Base-by-base conservation (phyloP, 1,140 invertebrate genomes). In the Rhyacophila brunnea region DNA sequence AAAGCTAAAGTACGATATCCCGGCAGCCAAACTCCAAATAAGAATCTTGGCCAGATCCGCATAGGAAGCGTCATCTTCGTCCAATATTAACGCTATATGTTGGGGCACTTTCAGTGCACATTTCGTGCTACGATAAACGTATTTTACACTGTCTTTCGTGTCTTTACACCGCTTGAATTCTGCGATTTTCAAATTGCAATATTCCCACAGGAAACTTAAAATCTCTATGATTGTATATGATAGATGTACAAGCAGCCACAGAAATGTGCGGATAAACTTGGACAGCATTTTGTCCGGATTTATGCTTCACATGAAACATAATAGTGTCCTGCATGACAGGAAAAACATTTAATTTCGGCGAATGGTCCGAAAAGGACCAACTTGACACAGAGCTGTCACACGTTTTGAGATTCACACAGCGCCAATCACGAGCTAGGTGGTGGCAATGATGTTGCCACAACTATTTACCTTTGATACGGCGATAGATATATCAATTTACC, bases 1-100 rank as follows among this genome's bases (percentile, higher is more conserved):
- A 67, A 89, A 86, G 68, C 83, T 88, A 65, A 89, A 70, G 71
- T 80, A 85, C 40, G 82, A 75, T 65, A 89, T 82, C 65, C 82
- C 82, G 60, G 82, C 74, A 19, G 80, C 72, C 18, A 86, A 68
- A 71, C 82, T 84, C 87, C 87, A 89, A 14, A 82, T 73, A 44
- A 87, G 77, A 40, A 89, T 66, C 43, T 78, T 81, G 32, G 82
- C 78, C 50, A 88, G 71, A 17, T 76, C 71, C 34, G 54, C 62
- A 14, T 71, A 66, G 5, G 69, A 64, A 35, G 74, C 73, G 19
- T 71, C 58, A 19, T 70, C 65, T 6, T 66, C 72, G 54, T 75
- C 67, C 9, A 70, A 67, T 43, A 77, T 53, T 47, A 78, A 54
- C 13, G 75, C 75, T 62, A 79, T 62, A 72, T 79, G 77, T 20